phyloP scores from a whole-genome alignment of 2,797 vertebrate species.

The Odontamblyopus rebecca region DNA sequence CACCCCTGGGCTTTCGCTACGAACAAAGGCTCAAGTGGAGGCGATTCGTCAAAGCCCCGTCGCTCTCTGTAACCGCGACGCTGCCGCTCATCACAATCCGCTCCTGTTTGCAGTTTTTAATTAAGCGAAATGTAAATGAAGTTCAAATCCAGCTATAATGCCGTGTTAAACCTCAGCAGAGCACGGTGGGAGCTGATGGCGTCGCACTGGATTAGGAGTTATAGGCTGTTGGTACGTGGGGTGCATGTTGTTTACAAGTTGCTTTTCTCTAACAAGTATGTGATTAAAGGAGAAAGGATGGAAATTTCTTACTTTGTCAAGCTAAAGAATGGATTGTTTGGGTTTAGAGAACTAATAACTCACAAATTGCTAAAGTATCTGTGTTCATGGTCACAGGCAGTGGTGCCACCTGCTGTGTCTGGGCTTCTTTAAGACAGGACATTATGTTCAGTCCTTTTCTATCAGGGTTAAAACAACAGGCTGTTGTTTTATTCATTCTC shows the following conservation, averaged over 20 bases:
- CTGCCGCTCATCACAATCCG: conserved; percentile 17
- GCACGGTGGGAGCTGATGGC: conserved; percentile 36
- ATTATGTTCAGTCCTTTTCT: too few relatives aligned
- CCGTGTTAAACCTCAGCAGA: conserved; percentile 25
- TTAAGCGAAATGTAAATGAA: conserved; percentile 26
- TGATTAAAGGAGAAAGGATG: too few relatives aligned
- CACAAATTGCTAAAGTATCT: too few relatives aligned
- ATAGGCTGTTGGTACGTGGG: conserved; percentile 60
- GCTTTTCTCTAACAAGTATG: conserved; percentile 55
- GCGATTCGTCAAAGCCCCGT: conserved; percentile 19
- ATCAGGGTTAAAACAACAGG: too few relatives aligned
- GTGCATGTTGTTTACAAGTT: conserved; percentile 53
- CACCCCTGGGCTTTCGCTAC: conserved; percentile 43
- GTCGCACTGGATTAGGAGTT: conserved; percentile 44
- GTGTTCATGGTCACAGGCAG: too few relatives aligned
- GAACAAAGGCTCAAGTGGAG: conserved; percentile 27
- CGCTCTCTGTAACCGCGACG: conserved; percentile 19
- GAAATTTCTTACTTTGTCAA: too few relatives aligned
- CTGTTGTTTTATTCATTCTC: too few relatives aligned
- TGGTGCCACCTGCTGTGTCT: too few relatives aligned
- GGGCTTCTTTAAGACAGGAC: too few relatives aligned
- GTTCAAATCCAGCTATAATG: conserved; percentile 11
- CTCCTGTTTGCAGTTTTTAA: conserved; percentile 23
- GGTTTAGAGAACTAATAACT: too few relatives aligned
- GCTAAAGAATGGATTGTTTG: too few relatives aligned